A percentile compares a stretch with the other conserved stretches of the same genome.
phyloP scores from a whole-genome alignment of 2,888 invertebrate genomes.

The Cremastinae sp. region DNA sequence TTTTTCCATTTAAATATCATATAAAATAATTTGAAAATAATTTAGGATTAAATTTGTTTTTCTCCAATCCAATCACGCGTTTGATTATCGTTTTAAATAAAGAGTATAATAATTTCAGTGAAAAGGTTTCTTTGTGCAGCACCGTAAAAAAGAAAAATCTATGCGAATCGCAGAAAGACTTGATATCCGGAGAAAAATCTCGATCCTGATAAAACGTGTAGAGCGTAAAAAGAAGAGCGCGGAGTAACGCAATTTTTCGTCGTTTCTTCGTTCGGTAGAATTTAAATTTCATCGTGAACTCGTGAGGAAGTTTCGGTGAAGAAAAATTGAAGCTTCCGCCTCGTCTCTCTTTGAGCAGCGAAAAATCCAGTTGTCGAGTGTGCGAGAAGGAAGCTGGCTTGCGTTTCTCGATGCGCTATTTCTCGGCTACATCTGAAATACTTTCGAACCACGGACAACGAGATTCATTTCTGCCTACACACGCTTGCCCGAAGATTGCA shows the following conservation, averaged over 20 bases:
- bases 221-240: neutral
- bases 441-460: conserved; percentile 43
- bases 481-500: conserved; percentile 24
- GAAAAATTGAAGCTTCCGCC: conserved; percentile 32
- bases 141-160: neutral
- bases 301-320: conserved; percentile 4
- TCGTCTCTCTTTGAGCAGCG: neutral
- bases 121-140: too few relatives aligned
- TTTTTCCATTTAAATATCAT: too few relatives aligned
- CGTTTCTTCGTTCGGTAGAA: neutral
- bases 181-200: neutral
- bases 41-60: too few relatives aligned
- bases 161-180: neutral
- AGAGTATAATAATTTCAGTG: too few relatives aligned
- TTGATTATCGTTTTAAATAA: too few relatives aligned
- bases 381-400: conserved; percentile 3
- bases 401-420: conserved; percentile 12
- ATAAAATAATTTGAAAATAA: too few relatives aligned
- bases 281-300: neutral
- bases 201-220: neutral
- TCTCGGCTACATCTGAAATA: conserved; percentile 23
- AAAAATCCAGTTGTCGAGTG: conserved; percentile 19
- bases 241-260: conserved; percentile 2
- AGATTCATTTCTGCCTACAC: conserved; percentile 28
- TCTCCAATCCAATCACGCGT: too few relatives aligned